phyloP scores from a whole-genome alignment of 2,113 vertebrate species.

The Hucho hucho region DNA sequence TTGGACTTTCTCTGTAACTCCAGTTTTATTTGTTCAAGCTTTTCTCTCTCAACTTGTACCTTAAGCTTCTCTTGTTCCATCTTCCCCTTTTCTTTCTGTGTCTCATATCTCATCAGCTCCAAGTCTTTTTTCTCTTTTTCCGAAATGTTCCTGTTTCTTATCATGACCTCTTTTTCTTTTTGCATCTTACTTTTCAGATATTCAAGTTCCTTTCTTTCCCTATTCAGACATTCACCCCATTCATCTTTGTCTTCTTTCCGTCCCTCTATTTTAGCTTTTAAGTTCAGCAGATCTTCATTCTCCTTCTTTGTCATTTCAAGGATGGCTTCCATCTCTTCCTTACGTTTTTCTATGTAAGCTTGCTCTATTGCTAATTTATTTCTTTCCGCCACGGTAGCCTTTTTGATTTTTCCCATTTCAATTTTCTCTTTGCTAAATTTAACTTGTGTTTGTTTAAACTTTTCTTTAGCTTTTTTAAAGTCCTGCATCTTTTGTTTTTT shows the following conservation, averaged over 20 bases:
- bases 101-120: constrained; percentile 4
- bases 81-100: background rate
- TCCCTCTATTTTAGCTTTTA: constrained; percentile 10
- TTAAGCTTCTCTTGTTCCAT: background rate
- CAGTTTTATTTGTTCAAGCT: background rate
- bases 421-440: background rate
- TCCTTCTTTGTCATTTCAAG: background rate
- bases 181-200: too few species aligned
- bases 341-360: background rate
- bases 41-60: background rate
- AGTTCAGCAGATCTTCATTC: constrained; percentile 4
- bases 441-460: too few species aligned
- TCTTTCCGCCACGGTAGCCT: background rate
- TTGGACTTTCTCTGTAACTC: constrained; percentile 3
- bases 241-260: constrained; percentile 11
- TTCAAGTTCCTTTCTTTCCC: constrained; percentile 8
- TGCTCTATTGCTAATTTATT: background rate
- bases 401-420: background rate
- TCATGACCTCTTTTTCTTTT: constrained; percentile 4
- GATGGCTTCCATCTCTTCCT: constrained; percentile 8
- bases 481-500: background rate
- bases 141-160: background rate
- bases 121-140: constrained; percentile 17
- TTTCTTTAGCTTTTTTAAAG: too few species aligned
- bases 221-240: background rate